Base-by-base conservation (phyloP, 2,888 invertebrate species). In the Catocala nupta region DNA sequence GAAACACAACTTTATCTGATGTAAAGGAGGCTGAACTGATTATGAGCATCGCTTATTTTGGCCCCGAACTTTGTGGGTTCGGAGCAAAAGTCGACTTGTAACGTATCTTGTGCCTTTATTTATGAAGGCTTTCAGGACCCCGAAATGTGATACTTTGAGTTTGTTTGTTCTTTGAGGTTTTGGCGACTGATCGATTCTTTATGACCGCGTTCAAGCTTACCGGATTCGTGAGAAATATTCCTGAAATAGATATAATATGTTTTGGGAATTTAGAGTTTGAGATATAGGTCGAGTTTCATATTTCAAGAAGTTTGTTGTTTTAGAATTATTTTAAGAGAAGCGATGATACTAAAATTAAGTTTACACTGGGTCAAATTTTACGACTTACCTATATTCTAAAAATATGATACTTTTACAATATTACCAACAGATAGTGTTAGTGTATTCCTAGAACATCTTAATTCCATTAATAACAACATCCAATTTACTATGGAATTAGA, bases 11-110 rank as follows among this genome's bases (percentile, higher is more conserved):
- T 63, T 54, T 60, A 66, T 59, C 34, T 25, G 61, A 55, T 10
- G 25, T 8, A 59, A 63, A 47, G 59, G 52, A 61, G 52, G 43
- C 39, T 50, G 62, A 65, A 49, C 66, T 65, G 61, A 70, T 75
- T 74, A 65, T 66, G 25, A 50, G 44, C 68, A 64, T 65, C 52
- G 60, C 56, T 64, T 76, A 76, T 65, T 76, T 68, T 63, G 59
- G 48, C 53, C 33, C 16, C 49, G 5, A 65, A 75, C 55, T 68
- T 76, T 55, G 39, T 4, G 16, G 59, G 58, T 63, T 56, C 54
- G 36, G 55, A 54, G 52, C 55, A 33, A 70, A 75, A 76, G 51
- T 55, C 55, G 45, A 12, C 59, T 52, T 56, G 69, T 49, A 65
- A 68, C 52, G 62, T 76, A 66, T 73, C 62, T 70, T 55, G 8